Percentiles rank a stretch among this genome's conserved stretches.
Conservation (phyloP, 2,888 invertebrate species). For the Meteorus colon region DNA sequence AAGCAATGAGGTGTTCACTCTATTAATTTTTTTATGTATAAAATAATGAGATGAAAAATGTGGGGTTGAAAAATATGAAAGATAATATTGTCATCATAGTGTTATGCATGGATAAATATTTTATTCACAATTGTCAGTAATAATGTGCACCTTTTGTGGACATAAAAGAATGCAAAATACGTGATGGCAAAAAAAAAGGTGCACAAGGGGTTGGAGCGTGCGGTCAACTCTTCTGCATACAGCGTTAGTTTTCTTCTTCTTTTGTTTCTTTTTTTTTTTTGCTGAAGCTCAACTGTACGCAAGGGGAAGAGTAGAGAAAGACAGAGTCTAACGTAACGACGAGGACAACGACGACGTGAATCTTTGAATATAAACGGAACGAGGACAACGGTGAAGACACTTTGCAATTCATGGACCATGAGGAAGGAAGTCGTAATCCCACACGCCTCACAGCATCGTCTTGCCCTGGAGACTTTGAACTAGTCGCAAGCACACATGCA, state of each 20-base stretch:
- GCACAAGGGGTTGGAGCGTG: background rate
- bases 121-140: background rate
- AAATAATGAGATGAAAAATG: background rate
- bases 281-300: background rate
- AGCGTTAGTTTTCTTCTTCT: too few species aligned
- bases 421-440: conserved; percentile 54
- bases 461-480: conserved; percentile 36
- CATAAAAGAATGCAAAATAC: background rate
- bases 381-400: conserved; percentile 44
- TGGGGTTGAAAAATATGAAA: background rate
- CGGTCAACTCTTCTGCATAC: conserved; percentile 18
- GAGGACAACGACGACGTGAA: conserved; percentile 50
- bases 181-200: background rate
- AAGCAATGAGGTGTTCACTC: background rate
- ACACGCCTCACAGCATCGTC: conserved; percentile 51
- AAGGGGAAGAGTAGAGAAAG: conserved; percentile 13
- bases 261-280: background rate
- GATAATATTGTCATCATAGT: background rate
- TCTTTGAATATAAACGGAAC: conserved; percentile 55
- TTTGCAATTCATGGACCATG: conserved; percentile 55
- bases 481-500: conserved; percentile 34
- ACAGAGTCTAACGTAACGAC: conserved; percentile 31
- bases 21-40: background rate
- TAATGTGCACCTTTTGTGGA: too few species aligned
- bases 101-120: too few species aligned